Evolutionary conservation across 1,140 invertebrate species (phyloP).

Genomic region (Lasioglossum baleicum): DNA sequence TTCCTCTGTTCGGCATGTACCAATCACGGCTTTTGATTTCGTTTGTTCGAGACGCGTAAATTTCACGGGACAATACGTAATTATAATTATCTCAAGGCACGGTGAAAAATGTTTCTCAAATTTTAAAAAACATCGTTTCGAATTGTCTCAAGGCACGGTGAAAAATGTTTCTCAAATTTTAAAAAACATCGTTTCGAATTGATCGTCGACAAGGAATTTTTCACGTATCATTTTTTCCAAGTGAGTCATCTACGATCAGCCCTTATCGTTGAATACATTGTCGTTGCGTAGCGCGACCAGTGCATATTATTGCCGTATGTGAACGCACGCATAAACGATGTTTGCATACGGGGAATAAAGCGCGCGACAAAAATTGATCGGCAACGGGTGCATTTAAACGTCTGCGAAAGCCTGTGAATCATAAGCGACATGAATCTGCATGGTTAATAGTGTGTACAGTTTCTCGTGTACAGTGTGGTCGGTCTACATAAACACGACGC

Average conservation of each 20-base stretch:
- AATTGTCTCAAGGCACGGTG: not conserved
- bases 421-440: not conserved
- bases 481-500: slow-evolving; percentile 49
- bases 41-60: slow-evolving; percentile 8
- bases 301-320: slow-evolving; percentile 34
- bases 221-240: slow-evolving; percentile 36
- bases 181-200: too few relatives aligned
- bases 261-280: slow-evolving; percentile 50
- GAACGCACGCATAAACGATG: slow-evolving; percentile 34
- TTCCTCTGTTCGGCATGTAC: slow-evolving; percentile 16
- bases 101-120: slow-evolving; percentile 3
- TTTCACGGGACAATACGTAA: slow-evolving; percentile 23
- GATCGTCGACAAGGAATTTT: not conserved
- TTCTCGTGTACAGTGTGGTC: slow-evolving; percentile 6
- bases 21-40: slow-evolving; percentile 41
- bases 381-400: not conserved
- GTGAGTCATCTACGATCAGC: slow-evolving; percentile 50
- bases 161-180: slow-evolving; percentile 12
- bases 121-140: too few relatives aligned
- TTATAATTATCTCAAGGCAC: too few relatives aligned
- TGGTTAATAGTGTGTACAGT: slow-evolving; percentile 18
- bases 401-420: not conserved
- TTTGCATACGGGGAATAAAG: not conserved
- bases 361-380: not conserved
- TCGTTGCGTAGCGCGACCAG: slow-evolving; percentile 38